These are phyloP conservation scores for Smutsia temminckii DNA, from an alignment of 2,797 vertebrate species.

Conservation along the genomic window DNA sequence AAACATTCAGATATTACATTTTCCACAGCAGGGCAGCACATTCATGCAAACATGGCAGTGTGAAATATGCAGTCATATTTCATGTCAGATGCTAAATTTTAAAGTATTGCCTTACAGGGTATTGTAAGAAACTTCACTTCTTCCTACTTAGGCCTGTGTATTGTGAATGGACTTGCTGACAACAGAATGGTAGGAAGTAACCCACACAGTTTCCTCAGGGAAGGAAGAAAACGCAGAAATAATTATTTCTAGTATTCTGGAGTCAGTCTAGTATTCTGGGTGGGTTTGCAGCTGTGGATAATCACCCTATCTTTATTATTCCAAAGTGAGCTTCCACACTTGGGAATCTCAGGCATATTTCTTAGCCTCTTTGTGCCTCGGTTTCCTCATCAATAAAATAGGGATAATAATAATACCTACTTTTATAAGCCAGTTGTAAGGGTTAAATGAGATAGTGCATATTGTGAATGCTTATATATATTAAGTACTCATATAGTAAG, in stretches of 20 bases:
- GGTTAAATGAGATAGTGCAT: background rate
- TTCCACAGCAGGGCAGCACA: background rate
- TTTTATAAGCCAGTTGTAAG: background rate
- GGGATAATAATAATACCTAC: background rate
- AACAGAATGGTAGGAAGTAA: background rate
- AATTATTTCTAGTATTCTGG: background rate
- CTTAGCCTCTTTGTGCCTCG: background rate
- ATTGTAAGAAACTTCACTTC: background rate
- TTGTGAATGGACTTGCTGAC: background rate
- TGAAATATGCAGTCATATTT: background rate
- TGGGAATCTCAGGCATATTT: background rate
- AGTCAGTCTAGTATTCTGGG: background rate
- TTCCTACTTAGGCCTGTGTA: background rate
- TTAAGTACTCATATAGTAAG: no score
- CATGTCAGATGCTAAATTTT: background rate
- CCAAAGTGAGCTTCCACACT: no score
- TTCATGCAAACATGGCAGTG: background rate
- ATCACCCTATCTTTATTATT: background rate
- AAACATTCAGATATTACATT: background rate
- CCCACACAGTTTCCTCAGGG: background rate
- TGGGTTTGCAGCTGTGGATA: background rate
- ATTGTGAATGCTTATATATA: no score
- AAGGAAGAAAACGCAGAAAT: background rate
- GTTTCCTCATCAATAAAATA: background rate
- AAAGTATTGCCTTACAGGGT: background rate